Evolutionary conservation across 2,888 invertebrate species (phyloP).

Genomic region (Tipula helvola): DNA sequence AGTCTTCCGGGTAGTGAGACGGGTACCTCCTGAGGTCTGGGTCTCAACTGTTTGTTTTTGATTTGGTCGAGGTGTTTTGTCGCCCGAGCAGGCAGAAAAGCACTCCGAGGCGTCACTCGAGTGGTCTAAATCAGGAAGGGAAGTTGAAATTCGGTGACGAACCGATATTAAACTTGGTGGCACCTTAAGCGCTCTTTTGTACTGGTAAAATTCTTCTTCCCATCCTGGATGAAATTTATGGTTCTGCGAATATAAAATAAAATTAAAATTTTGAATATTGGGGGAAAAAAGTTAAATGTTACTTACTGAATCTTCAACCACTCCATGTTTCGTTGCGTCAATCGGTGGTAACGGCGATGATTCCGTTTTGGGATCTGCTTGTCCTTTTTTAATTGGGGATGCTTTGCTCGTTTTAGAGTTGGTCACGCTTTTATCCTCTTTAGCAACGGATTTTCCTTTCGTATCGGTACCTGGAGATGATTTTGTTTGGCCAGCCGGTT

Average conservation of each 20-base stretch:
- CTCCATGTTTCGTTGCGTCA: background rate
- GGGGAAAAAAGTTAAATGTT: background rate
- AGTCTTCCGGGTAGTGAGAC: background rate
- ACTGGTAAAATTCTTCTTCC: constrained; percentile 73
- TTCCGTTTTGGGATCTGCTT: background rate
- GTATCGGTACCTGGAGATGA: background rate
- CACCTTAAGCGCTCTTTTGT: constrained; percentile 70
- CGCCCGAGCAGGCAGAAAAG: constrained; percentile 13
- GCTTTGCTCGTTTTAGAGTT: background rate
- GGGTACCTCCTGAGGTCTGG: background rate
- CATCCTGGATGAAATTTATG: constrained; percentile 60
- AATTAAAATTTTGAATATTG: background rate
- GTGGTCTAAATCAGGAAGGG: constrained; percentile 64
- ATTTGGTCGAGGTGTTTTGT: constrained; percentile 7
- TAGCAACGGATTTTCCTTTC: background rate
- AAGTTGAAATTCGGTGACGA: constrained; percentile 57
- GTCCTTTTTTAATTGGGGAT: background rate
- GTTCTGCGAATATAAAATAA: constrained; percentile 16
- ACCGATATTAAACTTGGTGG: constrained; percentile 70
- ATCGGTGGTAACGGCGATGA: background rate
- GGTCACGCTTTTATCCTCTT: background rate
- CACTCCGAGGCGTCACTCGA: constrained; percentile 46
- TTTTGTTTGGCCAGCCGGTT: background rate
- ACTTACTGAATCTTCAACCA: background rate
- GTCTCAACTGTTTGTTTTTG: background rate